These are phyloP conservation scores for Norana najaformis DNA, from an alignment of 2,888 invertebrate species.

Conservation along the genomic window DNA sequence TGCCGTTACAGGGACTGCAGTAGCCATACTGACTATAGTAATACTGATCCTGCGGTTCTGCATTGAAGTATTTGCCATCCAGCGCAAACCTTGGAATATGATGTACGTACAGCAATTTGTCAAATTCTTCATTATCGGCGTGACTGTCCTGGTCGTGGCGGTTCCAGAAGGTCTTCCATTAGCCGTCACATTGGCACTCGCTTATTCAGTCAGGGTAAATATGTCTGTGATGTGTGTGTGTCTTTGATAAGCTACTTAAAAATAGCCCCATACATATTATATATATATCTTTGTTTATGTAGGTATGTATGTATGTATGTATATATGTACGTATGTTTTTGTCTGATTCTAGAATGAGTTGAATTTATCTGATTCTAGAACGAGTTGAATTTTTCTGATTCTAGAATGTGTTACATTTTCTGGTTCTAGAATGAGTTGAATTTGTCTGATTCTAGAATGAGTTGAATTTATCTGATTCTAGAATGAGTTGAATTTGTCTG, in stretches of 20 bases:
- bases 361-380: not conserved
- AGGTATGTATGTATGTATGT: too few species aligned
- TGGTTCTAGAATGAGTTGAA: not conserved
- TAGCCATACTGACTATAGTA: conserved; percentile 94
- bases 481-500: too few species aligned
- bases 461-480: not conserved
- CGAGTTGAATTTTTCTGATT: not conserved
- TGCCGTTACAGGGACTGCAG: conserved; percentile 73
- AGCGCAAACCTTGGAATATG: conserved; percentile 68
- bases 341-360: not conserved
- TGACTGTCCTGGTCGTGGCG: conserved; percentile 97
- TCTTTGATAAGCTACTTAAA: not conserved
- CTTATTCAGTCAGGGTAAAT: conserved; percentile 95
- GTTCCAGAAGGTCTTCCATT: conserved; percentile 98
- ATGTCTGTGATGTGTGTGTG: not conserved
- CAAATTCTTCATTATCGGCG: conserved; percentile 98
- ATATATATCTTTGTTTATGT: too few species aligned
- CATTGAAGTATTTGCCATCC: conserved; percentile 81
- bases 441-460: not conserved
- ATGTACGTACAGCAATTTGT: conserved; percentile 82
- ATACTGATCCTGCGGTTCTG: conserved; percentile 95
- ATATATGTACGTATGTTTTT: not conserved
- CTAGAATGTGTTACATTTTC: not conserved
- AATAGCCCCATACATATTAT: too few species aligned
- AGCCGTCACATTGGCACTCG: conserved; percentile 95